Evolutionary conservation across 2,113 vertebrate species (phyloP).

Genomic region (Rhinopomastus cyanomelas): DNA sequence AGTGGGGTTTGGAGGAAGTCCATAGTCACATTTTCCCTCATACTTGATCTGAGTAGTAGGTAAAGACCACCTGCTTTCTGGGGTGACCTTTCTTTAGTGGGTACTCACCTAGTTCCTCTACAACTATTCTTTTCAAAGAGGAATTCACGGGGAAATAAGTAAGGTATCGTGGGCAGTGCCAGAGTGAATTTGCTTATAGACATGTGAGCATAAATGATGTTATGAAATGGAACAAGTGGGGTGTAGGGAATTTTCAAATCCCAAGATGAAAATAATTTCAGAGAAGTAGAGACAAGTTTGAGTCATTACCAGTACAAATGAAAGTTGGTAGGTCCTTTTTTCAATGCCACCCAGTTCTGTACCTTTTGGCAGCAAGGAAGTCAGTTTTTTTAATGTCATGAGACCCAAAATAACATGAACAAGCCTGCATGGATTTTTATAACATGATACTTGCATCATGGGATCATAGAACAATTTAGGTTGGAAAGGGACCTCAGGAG

Average conservation of each 20-base stretch:
- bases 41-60: background rate
- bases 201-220: background rate
- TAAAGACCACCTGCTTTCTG: background rate
- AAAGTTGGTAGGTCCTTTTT: background rate
- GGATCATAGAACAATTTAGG: background rate
- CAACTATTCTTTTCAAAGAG: background rate
- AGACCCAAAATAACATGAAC: conserved; percentile 31
- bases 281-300: conserved; percentile 50
- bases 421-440: conserved; percentile 36
- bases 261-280: conserved; percentile 16
- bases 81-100: background rate
- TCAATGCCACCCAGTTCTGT: background rate
- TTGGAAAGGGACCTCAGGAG: background rate
- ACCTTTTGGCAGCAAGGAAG: background rate
- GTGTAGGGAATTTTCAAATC: background rate
- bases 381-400: background rate
- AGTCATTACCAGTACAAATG: background rate
- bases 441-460: background rate
- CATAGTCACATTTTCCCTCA: background rate
- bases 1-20: background rate
- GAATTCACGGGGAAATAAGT: background rate
- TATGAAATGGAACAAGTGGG: background rate
- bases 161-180: background rate
- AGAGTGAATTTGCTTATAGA: background rate
- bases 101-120: rapidly evolving